A percentile compares a stretch with the other conserved stretches of the same genome.
phyloP scores from a whole-genome alignment of 2,113 vertebrate species.

The Chiloscyllium plagiosum region DNA sequence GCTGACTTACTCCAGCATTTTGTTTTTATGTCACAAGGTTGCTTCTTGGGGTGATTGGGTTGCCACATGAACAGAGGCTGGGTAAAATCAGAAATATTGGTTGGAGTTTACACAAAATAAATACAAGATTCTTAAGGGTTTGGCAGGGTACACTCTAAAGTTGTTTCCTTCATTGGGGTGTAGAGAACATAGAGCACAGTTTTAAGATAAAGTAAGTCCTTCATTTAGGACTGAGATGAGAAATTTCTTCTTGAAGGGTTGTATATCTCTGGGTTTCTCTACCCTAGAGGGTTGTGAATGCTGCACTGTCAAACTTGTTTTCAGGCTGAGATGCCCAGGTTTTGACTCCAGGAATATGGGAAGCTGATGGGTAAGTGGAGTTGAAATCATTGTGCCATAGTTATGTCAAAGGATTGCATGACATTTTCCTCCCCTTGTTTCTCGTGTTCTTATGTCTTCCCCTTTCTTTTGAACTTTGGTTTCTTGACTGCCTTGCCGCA shows the following conservation, averaged over 20 bases:
- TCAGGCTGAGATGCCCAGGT: not conserved
- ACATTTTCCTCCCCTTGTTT: not conserved
- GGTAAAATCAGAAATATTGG: not conserved
- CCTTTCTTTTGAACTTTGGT: not conserved
- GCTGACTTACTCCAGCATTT: no score
- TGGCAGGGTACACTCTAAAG: not conserved
- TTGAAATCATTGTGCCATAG: not conserved
- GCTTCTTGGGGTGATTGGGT: no score
- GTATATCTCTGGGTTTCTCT: not conserved
- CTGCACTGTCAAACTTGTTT: not conserved
- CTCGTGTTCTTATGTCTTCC: not conserved
- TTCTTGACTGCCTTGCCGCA: not conserved
- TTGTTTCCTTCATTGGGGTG: not conserved
- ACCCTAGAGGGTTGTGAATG: no score
- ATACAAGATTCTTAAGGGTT: not conserved
- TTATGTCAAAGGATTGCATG: not conserved
- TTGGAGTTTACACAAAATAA: not conserved
- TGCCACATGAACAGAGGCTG: not conserved
- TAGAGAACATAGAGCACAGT: not conserved
- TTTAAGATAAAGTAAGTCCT: not conserved
- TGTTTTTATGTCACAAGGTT: no score
- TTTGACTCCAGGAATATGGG: not conserved
- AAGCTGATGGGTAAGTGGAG: no score
- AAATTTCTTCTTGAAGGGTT: not conserved
- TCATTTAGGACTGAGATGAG: not conserved